Base-by-base conservation (phyloP, 2,888 invertebrate genomes). In the Dendrolimus houi region DNA sequence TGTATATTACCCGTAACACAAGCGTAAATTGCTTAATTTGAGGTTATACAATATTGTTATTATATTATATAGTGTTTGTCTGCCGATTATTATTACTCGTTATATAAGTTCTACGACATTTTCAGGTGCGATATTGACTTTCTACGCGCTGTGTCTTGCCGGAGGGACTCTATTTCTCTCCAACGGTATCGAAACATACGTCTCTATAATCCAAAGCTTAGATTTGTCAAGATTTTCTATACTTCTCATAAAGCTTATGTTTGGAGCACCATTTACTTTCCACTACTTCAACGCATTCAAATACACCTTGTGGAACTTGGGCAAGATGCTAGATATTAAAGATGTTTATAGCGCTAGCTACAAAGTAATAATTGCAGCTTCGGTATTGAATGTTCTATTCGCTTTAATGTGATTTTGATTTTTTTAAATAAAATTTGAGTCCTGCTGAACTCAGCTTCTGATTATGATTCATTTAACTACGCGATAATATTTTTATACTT, bases 261-360 rank as follows among this genome's bases (percentile, higher is more conserved):
- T 83, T 0, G 85, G 81, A 0, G 62, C 63, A 0, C 85, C 85
- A 0, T 88, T 87, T 54, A 62, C 65, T 0, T 87, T 67, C 58
- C 88, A 88, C 60, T 88, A 86, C 60, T 79, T 71, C 52, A 83
- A 78, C 55, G 88, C 83, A 0, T 67, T 87, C 0, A 66, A 88
- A 9, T 87, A 79, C 58, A 67, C 73, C n/a, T 64, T 71, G 10
- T 87, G 79, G 77, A 85, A 81, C 41, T 58, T 75, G 0, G 79
- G 74, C 0, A 77, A 69, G 57, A 65, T 73, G 60, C 61, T 87
- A 2, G 52, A 63, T 0, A 59, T 76, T 1, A 77, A 76, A 53
- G 66, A 75, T 0, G 73, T 85, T 0, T 73, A 73, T n/a, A 62
- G 58, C 0, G 67, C 81, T 0, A 80, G 79, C 0, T 68, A 66